phyloP scores from a whole-genome alignment of 2,797 vertebrate species.

The Gadopsis marmoratus region DNA sequence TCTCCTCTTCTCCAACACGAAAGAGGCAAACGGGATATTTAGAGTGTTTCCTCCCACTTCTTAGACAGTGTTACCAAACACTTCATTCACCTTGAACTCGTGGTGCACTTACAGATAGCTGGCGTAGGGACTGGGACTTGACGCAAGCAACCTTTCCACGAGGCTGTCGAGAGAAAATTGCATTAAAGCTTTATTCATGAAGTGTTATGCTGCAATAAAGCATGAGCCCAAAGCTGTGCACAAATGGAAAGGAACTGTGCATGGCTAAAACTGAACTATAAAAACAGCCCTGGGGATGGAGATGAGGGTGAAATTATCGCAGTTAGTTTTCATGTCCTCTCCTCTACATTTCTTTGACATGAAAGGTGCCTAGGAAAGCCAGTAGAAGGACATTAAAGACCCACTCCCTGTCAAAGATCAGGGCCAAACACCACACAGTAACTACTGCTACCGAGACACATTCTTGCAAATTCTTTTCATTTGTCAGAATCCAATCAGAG shows the following conservation, averaged over 20 bases:
- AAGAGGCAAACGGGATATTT: constrained; percentile 37
- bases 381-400: constrained; percentile 28
- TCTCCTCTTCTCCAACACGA: constrained; percentile 19
- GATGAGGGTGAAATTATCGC: constrained; percentile 6
- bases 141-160: constrained; percentile 4
- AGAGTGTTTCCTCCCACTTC: constrained; percentile 13
- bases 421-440: background rate
- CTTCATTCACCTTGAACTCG: constrained; percentile 39
- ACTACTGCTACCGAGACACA: background rate
- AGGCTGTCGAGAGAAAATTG: constrained; percentile 8
- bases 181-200: constrained; percentile 40
- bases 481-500: background rate
- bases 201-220: constrained; percentile 22
- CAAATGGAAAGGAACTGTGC: constrained; percentile 20
- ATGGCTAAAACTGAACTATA: constrained; percentile 2
- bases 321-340: constrained; percentile 16
- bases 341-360: constrained; percentile 18
- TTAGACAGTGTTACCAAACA: constrained; percentile 24
- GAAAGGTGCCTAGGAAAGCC: constrained; percentile 33
- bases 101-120: constrained; percentile 16
- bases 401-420: constrained; percentile 32
- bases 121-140: background rate
- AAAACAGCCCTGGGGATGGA: constrained; percentile 12
- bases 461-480: background rate
- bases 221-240: constrained; percentile 37